phyloP scores from a whole-genome alignment of 2,888 invertebrate genomes.

The Acleris emargana region DNA sequence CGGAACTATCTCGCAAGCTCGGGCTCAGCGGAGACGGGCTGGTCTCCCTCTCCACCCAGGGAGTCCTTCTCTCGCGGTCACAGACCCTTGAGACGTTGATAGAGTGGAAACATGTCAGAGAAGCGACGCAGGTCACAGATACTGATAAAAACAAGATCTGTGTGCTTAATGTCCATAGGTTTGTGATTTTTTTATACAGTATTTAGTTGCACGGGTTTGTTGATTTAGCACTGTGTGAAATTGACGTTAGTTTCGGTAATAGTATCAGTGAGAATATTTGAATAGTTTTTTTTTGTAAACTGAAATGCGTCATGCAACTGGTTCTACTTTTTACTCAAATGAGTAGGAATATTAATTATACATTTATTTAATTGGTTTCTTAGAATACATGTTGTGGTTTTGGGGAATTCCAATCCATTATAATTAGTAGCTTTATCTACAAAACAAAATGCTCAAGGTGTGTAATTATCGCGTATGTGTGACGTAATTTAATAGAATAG shows the following conservation, averaged over 20 bases:
- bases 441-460: too few relatives aligned
- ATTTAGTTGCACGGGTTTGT: slow-evolving; percentile 9
- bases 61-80: slow-evolving; percentile 82
- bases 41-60: slow-evolving; percentile 79
- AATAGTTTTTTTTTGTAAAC: too few relatives aligned
- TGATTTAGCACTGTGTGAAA: not conserved
- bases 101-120: slow-evolving; percentile 85
- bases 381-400: slow-evolving; percentile 2
- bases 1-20: slow-evolving; percentile 85
- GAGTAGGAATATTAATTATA: not conserved
- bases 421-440: not conserved
- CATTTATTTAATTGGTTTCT: not conserved
- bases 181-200: slow-evolving; percentile 46
- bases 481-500: too few relatives aligned
- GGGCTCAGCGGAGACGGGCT: slow-evolving; percentile 85
- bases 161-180: slow-evolving; percentile 86
- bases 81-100: slow-evolving; percentile 76
- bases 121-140: slow-evolving; percentile 79
- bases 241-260: too few relatives aligned
- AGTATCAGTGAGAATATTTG: too few relatives aligned
- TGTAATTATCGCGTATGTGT: too few relatives aligned
- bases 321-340: too few relatives aligned
- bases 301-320: too few relatives aligned
- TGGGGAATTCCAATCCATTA: slow-evolving; percentile 4
- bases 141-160: slow-evolving; percentile 84